Percentiles rank a stretch among this genome's conserved stretches.
Conservation (phyloP, 2,113 vertebrate genomes). For the Nipponia nippon region DNA sequence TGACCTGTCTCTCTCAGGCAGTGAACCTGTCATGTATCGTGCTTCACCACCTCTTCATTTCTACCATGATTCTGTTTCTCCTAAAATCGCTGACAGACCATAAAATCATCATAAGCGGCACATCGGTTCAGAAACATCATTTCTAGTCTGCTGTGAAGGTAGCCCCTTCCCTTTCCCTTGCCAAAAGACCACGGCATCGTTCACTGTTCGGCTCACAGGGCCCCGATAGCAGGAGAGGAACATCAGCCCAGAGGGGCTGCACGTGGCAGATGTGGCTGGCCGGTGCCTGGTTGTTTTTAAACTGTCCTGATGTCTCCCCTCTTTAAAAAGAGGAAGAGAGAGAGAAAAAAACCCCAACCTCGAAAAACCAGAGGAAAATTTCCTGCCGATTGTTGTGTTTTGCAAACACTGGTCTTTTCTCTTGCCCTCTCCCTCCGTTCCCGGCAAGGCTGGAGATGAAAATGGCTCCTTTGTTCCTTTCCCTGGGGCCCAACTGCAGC, state of each 20-base stretch:
- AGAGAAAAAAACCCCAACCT: neutral
- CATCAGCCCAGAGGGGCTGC: neutral
- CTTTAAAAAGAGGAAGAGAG: neutral
- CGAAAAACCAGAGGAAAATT: neutral
- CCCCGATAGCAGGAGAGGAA: neutral
- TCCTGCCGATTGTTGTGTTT: slow-evolving; percentile 26
- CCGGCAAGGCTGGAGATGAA: slow-evolving; percentile 28
- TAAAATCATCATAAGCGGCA: neutral
- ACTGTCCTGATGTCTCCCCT: neutral
- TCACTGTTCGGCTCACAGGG: fast-evolving
- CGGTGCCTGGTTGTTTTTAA: neutral
- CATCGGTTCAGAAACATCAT: neutral
- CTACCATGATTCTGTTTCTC: neutral
- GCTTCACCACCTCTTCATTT: slow-evolving; percentile 11
- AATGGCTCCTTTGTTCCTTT: slow-evolving; percentile 63
- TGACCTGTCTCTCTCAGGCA: neutral
- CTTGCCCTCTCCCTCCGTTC: neutral
- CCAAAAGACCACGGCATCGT: fast-evolving
- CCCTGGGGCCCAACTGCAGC: slow-evolving; percentile 57
- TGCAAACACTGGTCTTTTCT: slow-evolving; percentile 45
- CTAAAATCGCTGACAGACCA: neutral
- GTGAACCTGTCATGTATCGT: neutral
- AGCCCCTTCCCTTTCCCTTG: neutral
- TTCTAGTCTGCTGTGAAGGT: neutral
- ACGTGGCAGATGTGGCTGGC: neutral